Percentiles rank a stretch among this genome's conserved stretches.
These are phyloP conservation scores for Thymelicus lineola DNA, from an alignment of 2,888 invertebrate species.

Conservation along the genomic window DNA sequence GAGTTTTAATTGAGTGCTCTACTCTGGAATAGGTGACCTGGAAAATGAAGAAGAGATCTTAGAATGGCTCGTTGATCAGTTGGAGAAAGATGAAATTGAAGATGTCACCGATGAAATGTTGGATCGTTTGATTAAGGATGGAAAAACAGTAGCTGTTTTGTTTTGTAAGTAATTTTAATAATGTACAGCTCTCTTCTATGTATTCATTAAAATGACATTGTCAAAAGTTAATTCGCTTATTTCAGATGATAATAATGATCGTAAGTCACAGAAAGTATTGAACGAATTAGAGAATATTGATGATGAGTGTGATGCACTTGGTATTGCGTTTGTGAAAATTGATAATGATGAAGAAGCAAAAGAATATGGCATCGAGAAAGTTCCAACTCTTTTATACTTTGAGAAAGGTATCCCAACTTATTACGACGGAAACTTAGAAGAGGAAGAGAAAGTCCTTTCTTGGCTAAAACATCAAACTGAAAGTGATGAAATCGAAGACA, in stretches of 20 bases:
- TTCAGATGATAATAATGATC: conserved; percentile 94
- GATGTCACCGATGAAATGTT: conserved; percentile 98
- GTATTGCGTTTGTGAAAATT: conserved; percentile 96
- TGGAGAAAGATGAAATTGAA: conserved; percentile 97
- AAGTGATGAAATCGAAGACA: conserved; percentile 96
- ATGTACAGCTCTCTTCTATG: conserved; percentile 3
- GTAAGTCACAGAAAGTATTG: conserved; percentile 93
- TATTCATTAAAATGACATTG: no score
- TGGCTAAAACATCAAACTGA: conserved; percentile 95
- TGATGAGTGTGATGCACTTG: conserved; percentile 95
- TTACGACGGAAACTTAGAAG: conserved; percentile 94
- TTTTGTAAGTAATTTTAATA: conserved; percentile 89
- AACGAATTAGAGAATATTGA: conserved; percentile 97
- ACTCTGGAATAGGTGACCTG: conserved; percentile 86
- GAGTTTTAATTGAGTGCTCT: conserved; percentile 12
- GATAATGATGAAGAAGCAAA: conserved; percentile 95
- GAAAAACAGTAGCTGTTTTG: conserved; percentile 94
- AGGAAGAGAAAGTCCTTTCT: conserved; percentile 94
- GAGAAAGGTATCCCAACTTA: conserved; percentile 91
- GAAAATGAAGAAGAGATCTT: conserved; percentile 95
- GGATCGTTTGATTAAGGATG: conserved; percentile 94
- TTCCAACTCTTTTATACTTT: conserved; percentile 94
- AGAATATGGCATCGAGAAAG: conserved; percentile 95
- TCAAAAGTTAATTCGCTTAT: not conserved
- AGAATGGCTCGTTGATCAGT: conserved; percentile 94